Base-by-base conservation (phyloP, 2,113 vertebrate genomes). In the Falco punctatus region DNA sequence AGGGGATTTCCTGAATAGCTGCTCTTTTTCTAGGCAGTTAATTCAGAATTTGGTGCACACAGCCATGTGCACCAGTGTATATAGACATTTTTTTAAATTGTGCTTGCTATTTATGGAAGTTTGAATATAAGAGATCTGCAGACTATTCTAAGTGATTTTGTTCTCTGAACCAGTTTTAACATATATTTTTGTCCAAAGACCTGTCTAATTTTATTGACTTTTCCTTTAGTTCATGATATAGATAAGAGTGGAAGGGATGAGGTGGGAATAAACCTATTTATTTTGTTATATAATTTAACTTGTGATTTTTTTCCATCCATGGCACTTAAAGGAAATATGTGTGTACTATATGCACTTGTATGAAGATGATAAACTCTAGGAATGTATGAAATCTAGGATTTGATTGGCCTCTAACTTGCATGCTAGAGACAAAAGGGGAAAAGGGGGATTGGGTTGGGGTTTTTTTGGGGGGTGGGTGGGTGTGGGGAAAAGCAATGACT, bases 161-260 rank as follows among this genome's bases (percentile, higher is more conserved):
- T 94, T 96, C 92, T 97, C 96, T 98, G 98, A 98, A 97, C 98
- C 98, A 98, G 79, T 98, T 97, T 94, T 95, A 96, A 96, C 96
- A 96, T 96, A 92, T 96, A 96, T 97, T 94, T 98, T 97, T 95
- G 96, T 98, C 97, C 97, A 98, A 98, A 98, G 97, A 98, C 73
- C 46, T 97, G 90, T 97, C 97, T 97, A 78, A 92, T 94, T 97
- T 95, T 91, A 71, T 92, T 70, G 71, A 90, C 71, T 91, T 96
- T 84, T 72, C 94, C 23, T 90, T 97, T 96, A 42, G 67, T 93
- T 96, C 51, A 58, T 93, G 44, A 94, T 95, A 89, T 81, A 97
- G 92, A 71, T 96, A 96, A 97, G 88, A 95, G 95, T 82, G 57
- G 69, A 94, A 92, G 77, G 66, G 65, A 40, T 69, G 59, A 97